Evolutionary conservation across 2,113 vertebrate genomes (phyloP).

Genomic region (Forbesichthys agassizii): DNA sequence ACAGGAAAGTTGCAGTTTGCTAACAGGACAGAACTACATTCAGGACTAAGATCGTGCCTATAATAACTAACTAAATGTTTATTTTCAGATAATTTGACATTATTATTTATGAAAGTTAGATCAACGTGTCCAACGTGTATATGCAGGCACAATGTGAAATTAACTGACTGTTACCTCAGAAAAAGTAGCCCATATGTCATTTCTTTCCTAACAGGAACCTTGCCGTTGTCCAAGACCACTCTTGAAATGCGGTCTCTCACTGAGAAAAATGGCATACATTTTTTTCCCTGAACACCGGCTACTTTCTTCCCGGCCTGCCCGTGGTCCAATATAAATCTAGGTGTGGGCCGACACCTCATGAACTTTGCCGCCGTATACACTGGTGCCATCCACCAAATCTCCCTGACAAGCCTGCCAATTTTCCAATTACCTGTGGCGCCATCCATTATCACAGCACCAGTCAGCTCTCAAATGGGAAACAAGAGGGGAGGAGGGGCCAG

Average conservation of each 20-base stretch:
- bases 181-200: slow-evolving; percentile 44
- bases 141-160: too few relatives aligned
- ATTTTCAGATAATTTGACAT: too few relatives aligned
- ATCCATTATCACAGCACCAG: slow-evolving; percentile 89
- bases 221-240: slow-evolving; percentile 65
- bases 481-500: slow-evolving; percentile 73
- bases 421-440: slow-evolving; percentile 91
- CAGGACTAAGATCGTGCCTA: too few relatives aligned
- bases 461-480: slow-evolving; percentile 89
- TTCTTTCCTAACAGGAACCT: slow-evolving; percentile 62
- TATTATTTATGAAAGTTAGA: too few relatives aligned
- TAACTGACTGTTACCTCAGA: slow-evolving; percentile 15
- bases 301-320: slow-evolving; percentile 75
- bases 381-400: slow-evolving; percentile 87
- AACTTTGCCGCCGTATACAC: slow-evolving; percentile 76
- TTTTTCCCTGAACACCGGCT: slow-evolving; percentile 76
- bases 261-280: slow-evolving; percentile 75
- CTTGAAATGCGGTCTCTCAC: slow-evolving; percentile 72
- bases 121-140: too few relatives aligned
- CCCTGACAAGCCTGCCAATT: slow-evolving; percentile 94
- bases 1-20: too few relatives aligned
- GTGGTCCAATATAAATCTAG: slow-evolving; percentile 86
- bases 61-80: too few relatives aligned
- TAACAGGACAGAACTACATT: too few relatives aligned
- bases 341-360: slow-evolving; percentile 78